These are phyloP conservation scores for Megaceryle torquata DNA, from an alignment of 2,113 vertebrate species.

Conservation along the genomic window DNA sequence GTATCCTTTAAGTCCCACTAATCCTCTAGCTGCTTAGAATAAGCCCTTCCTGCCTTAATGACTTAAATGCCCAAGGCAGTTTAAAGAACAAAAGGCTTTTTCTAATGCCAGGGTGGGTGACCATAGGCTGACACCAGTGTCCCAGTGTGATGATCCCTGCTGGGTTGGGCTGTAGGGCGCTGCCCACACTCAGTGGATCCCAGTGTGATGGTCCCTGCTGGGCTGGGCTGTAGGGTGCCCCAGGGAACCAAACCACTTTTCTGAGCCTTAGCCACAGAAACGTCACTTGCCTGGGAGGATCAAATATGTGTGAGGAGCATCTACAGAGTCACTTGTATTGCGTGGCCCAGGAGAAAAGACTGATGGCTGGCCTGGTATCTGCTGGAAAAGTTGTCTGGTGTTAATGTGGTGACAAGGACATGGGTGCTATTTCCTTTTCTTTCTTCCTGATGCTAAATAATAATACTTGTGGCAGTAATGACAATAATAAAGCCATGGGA, in stretches of 20 bases:
- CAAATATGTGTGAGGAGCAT: neutral
- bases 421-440: neutral
- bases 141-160: neutral
- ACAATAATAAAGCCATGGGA: neutral
- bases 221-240: neutral
- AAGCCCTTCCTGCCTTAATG: constrained; percentile 56
- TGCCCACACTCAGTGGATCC: neutral
- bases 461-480: neutral
- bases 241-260: neutral
- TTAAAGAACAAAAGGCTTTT: constrained; percentile 43
- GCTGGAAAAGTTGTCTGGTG: neutral
- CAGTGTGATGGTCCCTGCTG: neutral
- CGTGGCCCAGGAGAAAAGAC: neutral
- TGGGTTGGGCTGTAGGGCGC: neutral
- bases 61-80: constrained; percentile 14
- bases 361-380: neutral
- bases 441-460: neutral
- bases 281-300: neutral
- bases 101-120: neutral
- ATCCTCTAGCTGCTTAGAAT: constrained; percentile 43
- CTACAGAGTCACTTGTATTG: neutral
- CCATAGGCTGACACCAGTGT: fast-evolving
- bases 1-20: constrained; percentile 15
- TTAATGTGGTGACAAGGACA: neutral
- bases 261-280: neutral